phyloP scores from a whole-genome alignment of 2,113 vertebrate species.

The Sinocyclocheilus anophthalmus region DNA sequence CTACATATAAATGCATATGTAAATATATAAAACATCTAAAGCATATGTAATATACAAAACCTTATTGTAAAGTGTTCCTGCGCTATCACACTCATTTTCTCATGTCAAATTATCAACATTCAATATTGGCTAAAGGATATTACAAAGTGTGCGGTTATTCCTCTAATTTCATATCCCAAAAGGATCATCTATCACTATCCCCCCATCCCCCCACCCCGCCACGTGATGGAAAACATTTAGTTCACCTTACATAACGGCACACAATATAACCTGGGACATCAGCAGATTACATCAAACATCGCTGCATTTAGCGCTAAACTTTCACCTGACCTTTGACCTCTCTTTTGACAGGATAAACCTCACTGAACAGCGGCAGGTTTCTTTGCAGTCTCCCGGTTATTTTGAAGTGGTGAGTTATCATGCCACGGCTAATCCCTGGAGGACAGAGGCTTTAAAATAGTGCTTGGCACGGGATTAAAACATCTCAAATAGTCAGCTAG shows the following conservation, averaged over 20 bases:
- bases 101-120: background rate
- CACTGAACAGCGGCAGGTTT: conserved; percentile 6
- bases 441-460: conserved; percentile 26
- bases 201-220: background rate
- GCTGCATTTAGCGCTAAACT: background rate
- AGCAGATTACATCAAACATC: conserved; percentile 1
- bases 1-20: background rate
- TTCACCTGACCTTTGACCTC: conserved; percentile 29
- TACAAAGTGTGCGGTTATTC: background rate
- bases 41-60: background rate
- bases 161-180: background rate
- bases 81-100: background rate
- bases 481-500: background rate
- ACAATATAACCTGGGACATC: conserved; percentile 14
- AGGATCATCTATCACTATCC: background rate
- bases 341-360: background rate
- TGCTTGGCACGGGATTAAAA: conserved; percentile 20
- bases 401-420: conserved; percentile 36
- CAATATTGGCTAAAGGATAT: background rate
- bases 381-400: conserved; percentile 9
- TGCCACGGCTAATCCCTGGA: conserved; percentile 25
- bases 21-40: conserved; percentile 6
- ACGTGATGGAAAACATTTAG: background rate
- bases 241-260: background rate
- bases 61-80: background rate